Percentiles rank a stretch among this genome's conserved stretches.
phyloP scores from a whole-genome alignment of 2,113 vertebrate species.

The Pseudolaguvia tuberculata region DNA sequence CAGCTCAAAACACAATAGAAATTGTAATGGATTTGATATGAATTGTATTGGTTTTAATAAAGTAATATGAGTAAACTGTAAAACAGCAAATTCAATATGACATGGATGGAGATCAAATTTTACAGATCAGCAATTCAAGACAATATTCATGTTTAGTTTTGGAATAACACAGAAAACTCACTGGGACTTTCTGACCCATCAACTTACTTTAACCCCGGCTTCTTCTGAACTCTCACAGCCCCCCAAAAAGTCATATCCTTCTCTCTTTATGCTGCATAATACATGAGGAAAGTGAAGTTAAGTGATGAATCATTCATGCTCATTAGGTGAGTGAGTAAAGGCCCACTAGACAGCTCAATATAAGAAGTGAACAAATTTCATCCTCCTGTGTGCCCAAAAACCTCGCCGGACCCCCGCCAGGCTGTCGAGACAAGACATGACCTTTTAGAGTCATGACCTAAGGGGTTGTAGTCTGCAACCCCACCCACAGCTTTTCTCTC shows the following conservation, averaged over 20 bases:
- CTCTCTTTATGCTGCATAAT: constrained; percentile 34
- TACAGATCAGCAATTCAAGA: constrained; percentile 59
- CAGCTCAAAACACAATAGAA: too few relatives aligned
- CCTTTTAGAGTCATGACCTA: constrained; percentile 28
- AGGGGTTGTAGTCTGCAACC: not conserved
- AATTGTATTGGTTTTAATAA: too few relatives aligned
- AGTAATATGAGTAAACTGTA: too few relatives aligned
- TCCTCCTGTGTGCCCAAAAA: constrained; percentile 28
- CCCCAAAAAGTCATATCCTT: constrained; percentile 1
- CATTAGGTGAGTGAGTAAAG: constrained; percentile 40
- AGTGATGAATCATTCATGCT: constrained; percentile 47
- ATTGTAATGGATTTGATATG: too few relatives aligned
- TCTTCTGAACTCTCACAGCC: constrained; percentile 4
- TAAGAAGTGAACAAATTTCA: constrained; percentile 21
- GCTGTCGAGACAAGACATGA: constrained; percentile 24
- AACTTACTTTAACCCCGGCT: not conserved
- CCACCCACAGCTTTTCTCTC: constrained; percentile 5
- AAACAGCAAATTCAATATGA: too few relatives aligned
- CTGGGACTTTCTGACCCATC: constrained; percentile 12
- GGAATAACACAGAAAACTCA: constrained; percentile 59
- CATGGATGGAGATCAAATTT: too few relatives aligned
- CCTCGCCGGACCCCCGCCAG: not conserved
- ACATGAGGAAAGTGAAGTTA: constrained; percentile 28
- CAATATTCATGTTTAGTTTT: constrained; percentile 65
- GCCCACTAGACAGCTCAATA: constrained; percentile 10